Percentiles rank a stretch among this genome's conserved stretches.
Evolutionary conservation across 2,888 invertebrate species (phyloP).

Genomic region (Machimus atricapillus): DNA sequence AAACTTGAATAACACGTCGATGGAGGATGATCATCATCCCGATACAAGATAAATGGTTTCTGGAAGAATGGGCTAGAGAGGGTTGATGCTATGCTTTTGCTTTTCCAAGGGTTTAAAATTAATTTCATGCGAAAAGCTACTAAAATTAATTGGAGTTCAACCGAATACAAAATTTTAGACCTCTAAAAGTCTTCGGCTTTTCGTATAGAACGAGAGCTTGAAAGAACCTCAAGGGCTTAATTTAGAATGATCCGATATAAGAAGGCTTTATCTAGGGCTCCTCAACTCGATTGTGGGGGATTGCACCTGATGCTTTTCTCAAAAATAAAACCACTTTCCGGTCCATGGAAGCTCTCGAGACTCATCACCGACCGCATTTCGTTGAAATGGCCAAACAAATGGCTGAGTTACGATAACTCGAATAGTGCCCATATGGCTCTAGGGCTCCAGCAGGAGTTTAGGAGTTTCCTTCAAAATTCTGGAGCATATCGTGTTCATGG

Average conservation of each 20-base stretch:
- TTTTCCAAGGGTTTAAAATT: not conserved
- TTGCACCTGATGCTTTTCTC: not conserved
- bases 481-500: not conserved
- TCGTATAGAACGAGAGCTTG: not conserved
- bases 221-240: not conserved
- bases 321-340: not conserved
- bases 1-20: not conserved
- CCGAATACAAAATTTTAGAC: not conserved
- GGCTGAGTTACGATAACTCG: not conserved
- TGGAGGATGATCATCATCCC: not conserved
- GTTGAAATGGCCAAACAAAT: not conserved
- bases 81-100: not conserved
- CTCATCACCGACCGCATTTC: not conserved
- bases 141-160: not conserved
- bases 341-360: not conserved
- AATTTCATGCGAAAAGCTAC: not conserved
- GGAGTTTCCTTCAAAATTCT: not conserved
- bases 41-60: not conserved
- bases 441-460: not conserved
- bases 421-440: not conserved
- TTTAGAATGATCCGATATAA: not conserved
- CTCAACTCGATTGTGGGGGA: not conserved
- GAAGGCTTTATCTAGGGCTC: not conserved
- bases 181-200: not conserved
- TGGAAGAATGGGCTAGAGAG: not conserved